Conservation (phyloP, 2,797 vertebrate genomes). For the Haliaeetus vocifer region DNA sequence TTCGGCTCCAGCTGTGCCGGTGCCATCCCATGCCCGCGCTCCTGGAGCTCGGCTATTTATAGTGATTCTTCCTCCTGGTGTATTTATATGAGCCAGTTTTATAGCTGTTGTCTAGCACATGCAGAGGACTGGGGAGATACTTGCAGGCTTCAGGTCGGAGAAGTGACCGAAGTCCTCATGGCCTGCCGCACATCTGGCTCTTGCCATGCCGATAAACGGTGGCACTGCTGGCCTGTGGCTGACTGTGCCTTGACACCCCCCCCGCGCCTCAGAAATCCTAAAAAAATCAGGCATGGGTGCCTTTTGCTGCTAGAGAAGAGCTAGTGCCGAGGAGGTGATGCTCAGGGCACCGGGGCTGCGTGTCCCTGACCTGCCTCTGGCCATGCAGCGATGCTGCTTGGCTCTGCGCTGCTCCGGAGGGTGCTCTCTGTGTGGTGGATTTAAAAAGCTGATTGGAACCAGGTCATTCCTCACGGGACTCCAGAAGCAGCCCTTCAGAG, state of each 20-base stretch:
- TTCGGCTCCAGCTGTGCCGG: accelerated
- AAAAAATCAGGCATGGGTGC: neutral
- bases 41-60: neutral
- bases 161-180: neutral
- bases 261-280: neutral
- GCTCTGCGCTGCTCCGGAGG: neutral
- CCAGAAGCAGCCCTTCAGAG: neutral
- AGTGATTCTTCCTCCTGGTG: neutral
- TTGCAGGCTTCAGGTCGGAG: neutral
- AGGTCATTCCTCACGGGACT: accelerated
- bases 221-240: neutral
- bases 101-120: neutral
- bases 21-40: neutral
- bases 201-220: neutral
- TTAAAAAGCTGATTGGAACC: neutral
- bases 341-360: accelerated
- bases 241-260: neutral
- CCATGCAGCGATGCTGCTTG: neutral
- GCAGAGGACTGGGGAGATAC: neutral
- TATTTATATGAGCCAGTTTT: neutral
- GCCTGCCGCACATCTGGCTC: neutral
- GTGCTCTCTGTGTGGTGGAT: neutral
- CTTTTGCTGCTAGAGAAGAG: neutral
- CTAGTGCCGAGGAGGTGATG: neutral
- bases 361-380: neutral